These are phyloP conservation scores for Bombus confusus DNA, from an alignment of 1,140 invertebrate genomes.

Conservation along the genomic window DNA sequence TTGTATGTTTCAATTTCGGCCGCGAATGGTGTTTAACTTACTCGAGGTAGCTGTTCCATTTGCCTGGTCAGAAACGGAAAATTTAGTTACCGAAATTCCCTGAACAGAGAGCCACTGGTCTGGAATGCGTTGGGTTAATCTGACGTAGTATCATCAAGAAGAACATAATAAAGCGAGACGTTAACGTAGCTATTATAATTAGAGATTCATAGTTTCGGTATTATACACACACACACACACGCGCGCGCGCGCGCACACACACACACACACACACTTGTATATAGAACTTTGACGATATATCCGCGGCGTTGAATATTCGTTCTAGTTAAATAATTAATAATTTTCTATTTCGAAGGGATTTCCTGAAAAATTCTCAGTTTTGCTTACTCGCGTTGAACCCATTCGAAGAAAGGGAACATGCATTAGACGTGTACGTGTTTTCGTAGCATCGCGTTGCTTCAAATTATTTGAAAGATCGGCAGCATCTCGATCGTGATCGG, in stretches of 20 bases:
- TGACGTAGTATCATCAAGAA: conserved; percentile 59
- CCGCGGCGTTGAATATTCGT: no score
- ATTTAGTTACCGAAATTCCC: conserved; percentile 2
- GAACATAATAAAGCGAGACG: conserved; percentile 57
- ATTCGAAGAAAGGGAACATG: no score
- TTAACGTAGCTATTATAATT: conserved; percentile 46
- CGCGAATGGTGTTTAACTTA: no score
- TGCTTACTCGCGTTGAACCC: accelerated
- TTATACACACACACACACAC: no score
- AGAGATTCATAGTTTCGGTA: conserved; percentile 1
- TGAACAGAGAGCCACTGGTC: conserved; percentile 48
- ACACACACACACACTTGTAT: no score
- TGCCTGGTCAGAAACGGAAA: neutral
- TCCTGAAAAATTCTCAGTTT: no score
- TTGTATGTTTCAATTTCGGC: no score
- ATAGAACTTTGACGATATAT: no score
- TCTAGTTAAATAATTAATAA: no score
- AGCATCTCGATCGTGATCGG: neutral
- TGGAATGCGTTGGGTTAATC: conserved; percentile 51
- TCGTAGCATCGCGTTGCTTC: no score
- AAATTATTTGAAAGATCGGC: neutral
- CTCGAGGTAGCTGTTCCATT: neutral
- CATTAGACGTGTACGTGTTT: accelerated
- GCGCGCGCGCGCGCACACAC: no score
- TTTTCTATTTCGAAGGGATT: no score